Base-by-base conservation (phyloP, 2,888 invertebrate species). In the Neoitamus cyanurus region DNA sequence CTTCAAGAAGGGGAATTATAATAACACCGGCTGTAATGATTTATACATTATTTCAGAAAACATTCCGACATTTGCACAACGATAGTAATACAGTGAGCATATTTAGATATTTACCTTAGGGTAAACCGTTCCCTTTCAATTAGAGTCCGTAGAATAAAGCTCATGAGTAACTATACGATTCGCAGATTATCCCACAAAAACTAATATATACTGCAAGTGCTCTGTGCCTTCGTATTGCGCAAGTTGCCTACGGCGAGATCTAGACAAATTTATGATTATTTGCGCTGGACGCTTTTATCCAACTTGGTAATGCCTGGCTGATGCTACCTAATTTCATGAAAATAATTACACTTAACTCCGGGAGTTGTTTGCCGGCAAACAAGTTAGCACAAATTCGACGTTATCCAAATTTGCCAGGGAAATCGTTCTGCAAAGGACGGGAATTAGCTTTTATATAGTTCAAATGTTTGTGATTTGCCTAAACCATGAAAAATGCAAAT, bases 291-390 rank as follows among this genome's bases (percentile, higher is more conserved):
- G 25, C 20, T 58, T 58, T 58, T 58, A 58, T 58, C 58, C 20
- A 58, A 58, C 58, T 58, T 58, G 58, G 58, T 58, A 58, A 58
- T 58, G 15, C 58, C 58, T 25, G 58, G 58, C 6, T 58, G 58
- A 58, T 58, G 58, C 58, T 58, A 58, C 58, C 58, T 58, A 58
- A 58, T 58, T 58, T 58, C 58, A 25, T 58, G 58, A 58, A 58
- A 58, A 58, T 58, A 58, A 58, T 58, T 58, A 58, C 9, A 58
- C 58, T 58, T 15, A 58, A 58, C 20, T 58, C 25, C 9, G 20
- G 3, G 25, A 58, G 58, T 58, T 58, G 25, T 58, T 58, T 58
- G 58, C 7, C 15, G 20, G 25, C 11, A 58, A 58, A 58, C 58
- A 58, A 58, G 7, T 58, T 25, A 58, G 25, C 58, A 58, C 25